A percentile compares a stretch with the other conserved stretches of the same genome.
phyloP scores from a whole-genome alignment of 2,888 invertebrate species.

The Octonoba sinensis region DNA sequence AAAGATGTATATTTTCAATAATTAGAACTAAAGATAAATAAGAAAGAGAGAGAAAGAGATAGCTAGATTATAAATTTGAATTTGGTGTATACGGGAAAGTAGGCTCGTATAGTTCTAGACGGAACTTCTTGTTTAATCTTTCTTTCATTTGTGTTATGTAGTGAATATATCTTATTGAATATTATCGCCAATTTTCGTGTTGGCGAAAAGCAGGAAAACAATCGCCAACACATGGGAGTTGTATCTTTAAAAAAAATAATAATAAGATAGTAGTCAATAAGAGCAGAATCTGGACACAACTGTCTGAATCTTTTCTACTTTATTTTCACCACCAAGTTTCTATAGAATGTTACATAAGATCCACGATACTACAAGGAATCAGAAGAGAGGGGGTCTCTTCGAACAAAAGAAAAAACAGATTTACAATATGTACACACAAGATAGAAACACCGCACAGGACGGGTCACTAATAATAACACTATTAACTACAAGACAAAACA shows the following conservation, averaged over 20 bases:
- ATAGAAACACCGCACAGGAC: slow-evolving; percentile 22
- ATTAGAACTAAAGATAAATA: no score
- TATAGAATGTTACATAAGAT: slow-evolving; percentile 59
- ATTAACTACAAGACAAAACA: slow-evolving; percentile 45
- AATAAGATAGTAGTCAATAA: neutral
- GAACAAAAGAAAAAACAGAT: slow-evolving; percentile 54
- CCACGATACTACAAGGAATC: slow-evolving; percentile 62
- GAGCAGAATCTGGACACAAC: neutral
- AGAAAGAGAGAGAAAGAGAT: no score
- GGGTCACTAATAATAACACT: slow-evolving; percentile 37
- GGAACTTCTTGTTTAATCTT: no score
- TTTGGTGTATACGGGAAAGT: no score
- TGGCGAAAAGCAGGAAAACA: no score
- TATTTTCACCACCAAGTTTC: slow-evolving; percentile 64
- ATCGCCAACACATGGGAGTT: no score
- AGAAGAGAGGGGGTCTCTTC: slow-evolving; percentile 6
- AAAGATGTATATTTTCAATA: no score
- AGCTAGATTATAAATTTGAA: no score
- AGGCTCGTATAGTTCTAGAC: no score
- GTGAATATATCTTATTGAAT: no score
- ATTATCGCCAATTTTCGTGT: no score
- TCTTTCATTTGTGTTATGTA: no score
- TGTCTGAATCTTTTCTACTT: slow-evolving; percentile 58
- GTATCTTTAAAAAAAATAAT: neutral
- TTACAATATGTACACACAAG: slow-evolving; percentile 63